Percentiles rank a stretch among this genome's conserved stretches.
Evolutionary conservation across 2,888 invertebrate genomes (phyloP).

Genomic region (Aphidius colemani): DNA sequence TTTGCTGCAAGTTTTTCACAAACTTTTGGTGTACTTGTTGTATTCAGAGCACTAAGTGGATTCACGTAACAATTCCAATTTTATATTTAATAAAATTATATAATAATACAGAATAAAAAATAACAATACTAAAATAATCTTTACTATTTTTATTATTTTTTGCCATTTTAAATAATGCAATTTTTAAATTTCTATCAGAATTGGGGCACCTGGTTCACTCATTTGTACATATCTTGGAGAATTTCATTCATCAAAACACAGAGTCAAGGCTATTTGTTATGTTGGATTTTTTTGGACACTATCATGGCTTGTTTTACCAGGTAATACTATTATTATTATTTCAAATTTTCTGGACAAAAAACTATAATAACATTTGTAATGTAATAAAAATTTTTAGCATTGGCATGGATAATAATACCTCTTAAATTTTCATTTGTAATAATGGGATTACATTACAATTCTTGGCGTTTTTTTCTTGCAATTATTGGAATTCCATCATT

Average conservation of each 20-base stretch:
- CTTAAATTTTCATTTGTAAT: slow-evolving; percentile 45
- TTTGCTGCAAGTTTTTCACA: slow-evolving; percentile 67
- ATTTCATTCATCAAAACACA: slow-evolving; percentile 66
- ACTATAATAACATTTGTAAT: not conserved
- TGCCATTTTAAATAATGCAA: not conserved
- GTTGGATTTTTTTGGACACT: slow-evolving; percentile 70
- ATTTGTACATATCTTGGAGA: slow-evolving; percentile 72
- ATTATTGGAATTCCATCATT: slow-evolving; percentile 70
- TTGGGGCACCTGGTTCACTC: slow-evolving; percentile 67
- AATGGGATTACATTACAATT: slow-evolving; percentile 64
- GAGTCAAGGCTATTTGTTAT: slow-evolving; percentile 67
- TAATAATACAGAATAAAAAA: slow-evolving; percentile 3
- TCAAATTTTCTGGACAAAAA: not conserved
- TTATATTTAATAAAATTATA: slow-evolving; percentile 4
- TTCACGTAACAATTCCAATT: slow-evolving; percentile 58
- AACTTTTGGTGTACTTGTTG: slow-evolving; percentile 64
- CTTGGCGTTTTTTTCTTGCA: slow-evolving; percentile 77
- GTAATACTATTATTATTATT: slow-evolving; percentile 47
- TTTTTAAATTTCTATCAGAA: slow-evolving; percentile 34
- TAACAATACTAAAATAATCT: not conserved
- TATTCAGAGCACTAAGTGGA: slow-evolving; percentile 70
- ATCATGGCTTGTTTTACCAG: slow-evolving; percentile 68
- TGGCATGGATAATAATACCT: slow-evolving; percentile 74
- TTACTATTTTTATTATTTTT: slow-evolving; percentile 9
- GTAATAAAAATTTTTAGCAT: slow-evolving; percentile 40